phyloP scores from a whole-genome alignment of 1,140 invertebrate genomes.

The Zeugodacus cucurbitae region DNA sequence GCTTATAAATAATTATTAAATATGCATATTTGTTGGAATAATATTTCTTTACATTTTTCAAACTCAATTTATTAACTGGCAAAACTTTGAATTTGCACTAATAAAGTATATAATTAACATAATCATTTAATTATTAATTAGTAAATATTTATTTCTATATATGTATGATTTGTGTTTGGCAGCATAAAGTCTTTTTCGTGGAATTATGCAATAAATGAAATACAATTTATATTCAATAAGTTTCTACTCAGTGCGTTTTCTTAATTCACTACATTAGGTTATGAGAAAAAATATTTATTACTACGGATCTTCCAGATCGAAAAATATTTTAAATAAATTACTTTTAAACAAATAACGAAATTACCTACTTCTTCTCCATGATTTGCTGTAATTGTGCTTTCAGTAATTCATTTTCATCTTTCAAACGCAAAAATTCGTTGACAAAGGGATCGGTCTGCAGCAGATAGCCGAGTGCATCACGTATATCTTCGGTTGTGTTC shows the following conservation, averaged over 20 bases:
- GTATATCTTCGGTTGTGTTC: constrained; percentile 50
- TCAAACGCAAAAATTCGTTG: constrained; percentile 51
- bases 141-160: not conserved
- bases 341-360: not conserved
- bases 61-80: not conserved
- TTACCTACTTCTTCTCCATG: not conserved
- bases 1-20: too few species aligned
- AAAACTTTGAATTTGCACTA: not conserved
- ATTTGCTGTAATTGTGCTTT: constrained; percentile 48
- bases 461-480: constrained; percentile 50
- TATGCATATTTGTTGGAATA: not conserved
- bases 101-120: not conserved
- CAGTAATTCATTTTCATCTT: constrained; percentile 54
- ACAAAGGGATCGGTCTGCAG: constrained; percentile 54
- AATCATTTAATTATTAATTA: not conserved
- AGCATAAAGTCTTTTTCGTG: constrained; percentile 22
- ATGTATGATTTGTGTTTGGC: not conserved
- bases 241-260: constrained; percentile 6
- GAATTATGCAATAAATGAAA: not conserved
- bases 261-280: not conserved
- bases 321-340: not conserved
- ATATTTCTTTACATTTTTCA: not conserved
- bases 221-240: not conserved
- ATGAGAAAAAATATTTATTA: not conserved
- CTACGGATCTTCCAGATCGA: not conserved